Conservation (phyloP, 2,113 vertebrate genomes). For the Mesitornis unicolor region DNA sequence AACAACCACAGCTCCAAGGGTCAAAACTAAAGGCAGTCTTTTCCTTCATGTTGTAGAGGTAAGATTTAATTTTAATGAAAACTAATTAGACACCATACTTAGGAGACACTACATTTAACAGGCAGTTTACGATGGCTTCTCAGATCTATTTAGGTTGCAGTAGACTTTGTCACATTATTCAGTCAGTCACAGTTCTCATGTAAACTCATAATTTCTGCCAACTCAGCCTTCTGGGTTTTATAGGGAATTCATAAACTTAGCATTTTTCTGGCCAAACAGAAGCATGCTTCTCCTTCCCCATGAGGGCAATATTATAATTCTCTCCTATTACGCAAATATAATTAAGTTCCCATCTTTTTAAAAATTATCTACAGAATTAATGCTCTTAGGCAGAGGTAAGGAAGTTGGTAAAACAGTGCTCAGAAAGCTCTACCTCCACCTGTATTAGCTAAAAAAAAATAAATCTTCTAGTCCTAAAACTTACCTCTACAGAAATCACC, state of each 20-base stretch:
- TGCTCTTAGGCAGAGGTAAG: not conserved
- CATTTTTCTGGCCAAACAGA: not conserved
- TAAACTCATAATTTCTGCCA: not conserved
- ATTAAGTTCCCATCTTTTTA: not conserved
- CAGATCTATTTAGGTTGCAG: not conserved
- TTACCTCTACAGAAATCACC: not conserved
- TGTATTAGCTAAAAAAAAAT: not conserved
- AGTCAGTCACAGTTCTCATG: not conserved
- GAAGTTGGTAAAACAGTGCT: not conserved
- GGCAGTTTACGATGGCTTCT: not conserved
- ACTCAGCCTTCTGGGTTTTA: not conserved
- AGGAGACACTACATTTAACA: not conserved
- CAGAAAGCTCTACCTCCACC: not conserved
- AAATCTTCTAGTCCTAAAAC: not conserved
- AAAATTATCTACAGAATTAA: not conserved
- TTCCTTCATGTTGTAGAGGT: not conserved
- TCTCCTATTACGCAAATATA: not conserved
- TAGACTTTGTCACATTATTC: not conserved
- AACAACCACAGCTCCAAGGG: not conserved
- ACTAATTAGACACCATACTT: not conserved
- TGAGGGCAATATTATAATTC: not conserved
- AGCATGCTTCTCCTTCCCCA: not conserved
- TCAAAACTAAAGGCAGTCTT: not conserved
- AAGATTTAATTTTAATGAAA: not conserved
- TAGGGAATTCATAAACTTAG: not conserved